phyloP scores from a whole-genome alignment of 2,888 invertebrate genomes.

The Harpalus rubripes region DNA sequence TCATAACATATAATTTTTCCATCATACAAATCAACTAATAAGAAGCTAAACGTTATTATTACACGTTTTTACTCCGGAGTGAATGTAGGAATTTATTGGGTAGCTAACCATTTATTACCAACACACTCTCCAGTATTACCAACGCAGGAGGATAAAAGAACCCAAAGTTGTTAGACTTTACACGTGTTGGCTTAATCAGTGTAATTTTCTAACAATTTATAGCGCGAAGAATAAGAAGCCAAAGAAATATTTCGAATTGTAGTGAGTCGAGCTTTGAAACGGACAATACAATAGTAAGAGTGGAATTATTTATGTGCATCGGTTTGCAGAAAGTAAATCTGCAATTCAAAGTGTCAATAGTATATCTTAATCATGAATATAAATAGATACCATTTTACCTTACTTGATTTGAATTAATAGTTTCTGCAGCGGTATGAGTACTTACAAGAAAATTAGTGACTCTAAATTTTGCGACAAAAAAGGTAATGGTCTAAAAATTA shows the following conservation, averaged over 20 bases:
- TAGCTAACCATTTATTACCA: conserved; percentile 56
- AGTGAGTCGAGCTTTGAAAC: not conserved
- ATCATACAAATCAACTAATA: conserved; percentile 37
- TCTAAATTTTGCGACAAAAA: too few species aligned
- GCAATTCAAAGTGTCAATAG: not conserved
- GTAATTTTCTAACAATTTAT: conserved; percentile 43
- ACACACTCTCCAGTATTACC: conserved; percentile 24
- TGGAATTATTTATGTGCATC: not conserved
- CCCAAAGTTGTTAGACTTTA: conserved; percentile 47
- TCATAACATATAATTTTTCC: conserved; percentile 42
- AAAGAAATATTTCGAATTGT: conserved; percentile 31
- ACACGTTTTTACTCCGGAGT: conserved; percentile 19
- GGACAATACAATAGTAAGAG: not conserved
- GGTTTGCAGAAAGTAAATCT: not conserved
- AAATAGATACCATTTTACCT: too few species aligned
- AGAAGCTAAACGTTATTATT: conserved; percentile 37
- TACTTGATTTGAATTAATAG: too few species aligned
- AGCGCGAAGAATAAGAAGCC: not conserved
- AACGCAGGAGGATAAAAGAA: conserved; percentile 3
- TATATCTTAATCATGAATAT: too few species aligned
- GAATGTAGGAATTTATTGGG: conserved; percentile 45
- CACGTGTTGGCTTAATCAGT: conserved; percentile 44
- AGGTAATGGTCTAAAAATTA: too few species aligned
- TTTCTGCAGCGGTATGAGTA: too few species aligned
- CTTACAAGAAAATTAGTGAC: too few species aligned